A percentile compares a stretch with the other conserved stretches of the same genome.
Evolutionary conservation across 2,113 vertebrate genomes (phyloP).

Genomic region (Ifrita kowaldi): DNA sequence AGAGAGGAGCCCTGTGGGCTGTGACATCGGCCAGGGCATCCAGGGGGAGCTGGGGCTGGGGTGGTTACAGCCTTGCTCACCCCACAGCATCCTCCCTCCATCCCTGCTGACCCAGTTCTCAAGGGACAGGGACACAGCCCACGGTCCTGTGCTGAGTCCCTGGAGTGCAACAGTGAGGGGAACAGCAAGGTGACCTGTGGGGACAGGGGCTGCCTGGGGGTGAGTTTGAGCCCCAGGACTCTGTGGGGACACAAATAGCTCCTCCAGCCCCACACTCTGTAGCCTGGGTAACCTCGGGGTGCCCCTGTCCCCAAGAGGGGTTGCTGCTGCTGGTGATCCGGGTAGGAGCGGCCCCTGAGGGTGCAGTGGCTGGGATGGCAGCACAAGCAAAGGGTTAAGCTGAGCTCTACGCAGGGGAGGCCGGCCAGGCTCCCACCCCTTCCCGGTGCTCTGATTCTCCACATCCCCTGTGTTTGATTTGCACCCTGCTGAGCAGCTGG

Average conservation of each 20-base stretch:
- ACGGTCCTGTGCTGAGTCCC: not conserved
- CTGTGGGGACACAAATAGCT: not conserved
- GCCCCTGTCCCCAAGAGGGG: not conserved
- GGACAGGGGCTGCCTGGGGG: not conserved
- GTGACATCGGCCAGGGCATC: accelerated
- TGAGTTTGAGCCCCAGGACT: not conserved
- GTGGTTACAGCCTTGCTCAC: not conserved
- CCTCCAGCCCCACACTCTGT: not conserved
- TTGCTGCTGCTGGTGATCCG: accelerated
- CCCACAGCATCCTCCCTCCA: not conserved
- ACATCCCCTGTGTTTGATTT: not conserved
- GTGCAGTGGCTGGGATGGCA: accelerated
- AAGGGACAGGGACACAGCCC: not conserved
- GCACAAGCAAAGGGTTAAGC: constrained; percentile 21
- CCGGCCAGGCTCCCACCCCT: not conserved
- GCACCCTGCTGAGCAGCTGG: not conserved
- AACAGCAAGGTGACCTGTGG: not conserved
- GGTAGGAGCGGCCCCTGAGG: not conserved
- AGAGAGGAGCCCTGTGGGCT: not conserved
- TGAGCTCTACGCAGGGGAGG: not conserved
- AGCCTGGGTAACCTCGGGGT: not conserved
- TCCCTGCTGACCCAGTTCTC: not conserved
- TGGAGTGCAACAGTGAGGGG: not conserved
- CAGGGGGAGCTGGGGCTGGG: not conserved
- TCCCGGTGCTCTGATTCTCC: not conserved